Conservation (phyloP, 2,888 invertebrate genomes). For the Phanerotoma sp. region DNA sequence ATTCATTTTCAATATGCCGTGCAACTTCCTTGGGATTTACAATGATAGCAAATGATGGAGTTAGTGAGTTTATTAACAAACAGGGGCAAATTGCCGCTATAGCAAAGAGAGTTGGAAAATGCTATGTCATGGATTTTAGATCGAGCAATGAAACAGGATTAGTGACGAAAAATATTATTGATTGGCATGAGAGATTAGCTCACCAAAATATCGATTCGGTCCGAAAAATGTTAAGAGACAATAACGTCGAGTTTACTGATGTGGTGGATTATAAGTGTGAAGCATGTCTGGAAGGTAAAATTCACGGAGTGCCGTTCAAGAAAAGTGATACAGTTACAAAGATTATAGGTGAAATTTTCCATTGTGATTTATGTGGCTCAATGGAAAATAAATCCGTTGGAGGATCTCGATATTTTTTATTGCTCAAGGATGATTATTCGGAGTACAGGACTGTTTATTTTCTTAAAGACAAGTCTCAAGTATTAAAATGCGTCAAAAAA, state of each 20-base stretch:
- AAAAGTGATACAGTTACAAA: conserved; percentile 16
- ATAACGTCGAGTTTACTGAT: conserved; percentile 6
- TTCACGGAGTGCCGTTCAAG: conserved; percentile 24
- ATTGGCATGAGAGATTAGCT: conserved; percentile 28
- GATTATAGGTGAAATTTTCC: conserved; percentile 27
- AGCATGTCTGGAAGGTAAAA: conserved; percentile 24
- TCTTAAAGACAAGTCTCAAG: conserved; percentile 18
- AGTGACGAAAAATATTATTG: neutral
- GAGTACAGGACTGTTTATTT: conserved; percentile 25
- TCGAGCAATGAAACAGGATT: neutral
- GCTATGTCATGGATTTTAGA: conserved; percentile 26
- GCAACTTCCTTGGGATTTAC: conserved; percentile 26
- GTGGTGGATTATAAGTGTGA: conserved; percentile 20
- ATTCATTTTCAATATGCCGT: conserved; percentile 23
- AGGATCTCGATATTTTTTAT: conserved; percentile 25
- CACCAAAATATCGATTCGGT: conserved; percentile 27
- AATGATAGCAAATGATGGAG: neutral
- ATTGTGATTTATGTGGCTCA: conserved; percentile 32
- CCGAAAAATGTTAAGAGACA: conserved; percentile 19
- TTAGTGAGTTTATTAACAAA: too few relatives aligned
- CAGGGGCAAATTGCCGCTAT: conserved; percentile 5
- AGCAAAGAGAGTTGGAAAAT: conserved; percentile 21
- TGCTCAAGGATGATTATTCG: conserved; percentile 30
- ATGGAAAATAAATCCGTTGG: conserved; percentile 28
- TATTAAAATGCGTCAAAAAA: conserved; percentile 7